Evolutionary conservation across 1,140 invertebrate species (phyloP), one percentile per base, ranked within the genome.

Genomic region (Conus betulinus): DNA sequence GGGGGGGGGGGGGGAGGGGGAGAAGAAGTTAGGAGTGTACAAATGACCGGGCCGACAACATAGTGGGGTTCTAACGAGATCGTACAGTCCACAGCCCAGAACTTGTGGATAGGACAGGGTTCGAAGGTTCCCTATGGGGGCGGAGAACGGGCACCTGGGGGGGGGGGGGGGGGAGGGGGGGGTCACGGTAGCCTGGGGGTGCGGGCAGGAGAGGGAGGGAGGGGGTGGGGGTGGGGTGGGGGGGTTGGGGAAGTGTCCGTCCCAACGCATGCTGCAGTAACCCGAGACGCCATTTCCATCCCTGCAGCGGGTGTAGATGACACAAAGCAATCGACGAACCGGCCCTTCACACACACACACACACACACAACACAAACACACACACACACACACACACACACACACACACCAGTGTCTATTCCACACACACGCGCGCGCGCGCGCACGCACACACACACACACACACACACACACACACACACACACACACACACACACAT

Each of bases 281-380:
- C 67, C 13, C 23, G 67, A 71, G 6, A 23, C 67, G 3, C 20
- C 67, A 71, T 71, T 71, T 71, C 67, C 67, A 71, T 71, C 67
- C 10, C 11, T 71, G 20, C 20, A 20, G 20, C 67, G 67, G 23
- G 39, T 78, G 76, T 78, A 78, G n/a, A 78, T 51, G 11, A 17
- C 25, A 78, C 39, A 78, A 51, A 78, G 25, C 39, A 39, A 71
- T 71, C 67, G 67, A 71, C 67, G 23, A 23, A 71, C 67, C 23
- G 6, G 17, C 67, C 67, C 20, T 20, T 20, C 20, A 78, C 8
- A 51, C 76, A 51, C n/a, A 51, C 8, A 78, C 76, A 78, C n/a
- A 78, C 71, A 76, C 71, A 76, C 71, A 76, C 71, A 76, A 76
- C 71, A 76, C 71, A 76, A 3, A 76, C 71, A 76, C 71, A 76